Evolutionary conservation across 2,113 vertebrate species (phyloP).

Genomic region (Noctilio leporinus): DNA sequence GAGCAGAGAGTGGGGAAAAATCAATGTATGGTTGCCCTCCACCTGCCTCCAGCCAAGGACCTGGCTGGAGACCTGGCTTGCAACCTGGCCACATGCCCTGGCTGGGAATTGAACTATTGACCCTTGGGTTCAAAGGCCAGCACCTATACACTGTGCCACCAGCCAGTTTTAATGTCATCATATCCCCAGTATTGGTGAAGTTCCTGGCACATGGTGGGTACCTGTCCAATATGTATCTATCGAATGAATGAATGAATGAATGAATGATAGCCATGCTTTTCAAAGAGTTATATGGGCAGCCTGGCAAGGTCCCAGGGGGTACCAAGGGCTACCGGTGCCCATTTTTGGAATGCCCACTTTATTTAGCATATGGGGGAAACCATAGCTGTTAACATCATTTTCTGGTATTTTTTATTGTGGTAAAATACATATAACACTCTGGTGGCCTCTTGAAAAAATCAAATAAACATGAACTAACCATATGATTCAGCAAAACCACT

Average conservation of each 20-base stretch:
- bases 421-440: not conserved
- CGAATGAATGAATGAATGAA: not conserved
- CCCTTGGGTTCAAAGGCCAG: too few species aligned
- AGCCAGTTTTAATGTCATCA: too few species aligned
- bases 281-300: not conserved
- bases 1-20: too few species aligned
- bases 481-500: not conserved
- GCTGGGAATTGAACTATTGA: too few species aligned
- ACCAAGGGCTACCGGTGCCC: not conserved
- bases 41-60: too few species aligned
- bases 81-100: too few species aligned
- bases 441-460: not conserved
- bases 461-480: not conserved
- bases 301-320: not conserved
- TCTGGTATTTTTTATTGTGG: not conserved
- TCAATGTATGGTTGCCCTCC: too few species aligned
- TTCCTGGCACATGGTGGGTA: not conserved
- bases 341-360: not conserved
- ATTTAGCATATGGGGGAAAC: not conserved
- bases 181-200: not conserved
- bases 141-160: too few species aligned
- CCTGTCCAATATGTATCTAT: not conserved
- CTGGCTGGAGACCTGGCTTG: too few species aligned
- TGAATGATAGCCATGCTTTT: not conserved
- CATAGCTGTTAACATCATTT: not conserved